Evolutionary conservation across 2,888 invertebrate species (phyloP), one percentile per base, ranked within the genome.

Genomic region (Aromia moschata): DNA sequence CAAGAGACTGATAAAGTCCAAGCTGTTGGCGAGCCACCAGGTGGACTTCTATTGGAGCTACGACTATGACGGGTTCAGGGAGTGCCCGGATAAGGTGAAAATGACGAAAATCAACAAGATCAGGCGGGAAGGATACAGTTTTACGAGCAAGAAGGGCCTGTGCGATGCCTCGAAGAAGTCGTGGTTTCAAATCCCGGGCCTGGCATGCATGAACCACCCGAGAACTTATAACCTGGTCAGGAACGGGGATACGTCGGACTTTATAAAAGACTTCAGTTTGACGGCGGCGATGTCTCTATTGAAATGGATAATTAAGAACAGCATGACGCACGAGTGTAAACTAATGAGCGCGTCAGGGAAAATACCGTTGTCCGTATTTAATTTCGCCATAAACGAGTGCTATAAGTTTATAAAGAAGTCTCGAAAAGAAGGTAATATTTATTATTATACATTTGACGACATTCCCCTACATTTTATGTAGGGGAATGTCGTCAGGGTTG

Each of bases 251-350:
- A 77, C 83, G 38, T 83, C 84, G 52, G 84, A 83, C 16, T 90
- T 90, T 73, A 76, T 85, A 54, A 85, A 85, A 66, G 94, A 95
- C 77, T 96, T 88, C 75, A 87, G 89, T 74, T 82, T 89, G 51
- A 93, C 93, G 1, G 90, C 93, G 1, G 92, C 93, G 65, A 86
- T 90, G 46, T 89, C 89, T 64, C 80, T 94, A 52, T 78, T 95
- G 33, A 89, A 89, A 73, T 90, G 86, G 82, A 81, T 87, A 45
- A 80, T 83, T 1, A 68, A 69, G 37, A 66, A 60, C 12, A 66
- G 59, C 47, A 60, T 58, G 4, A 72, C 66, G 0, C 68, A 64
- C 46, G 72, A 71, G 54, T 64, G 63, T 53, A 81, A 81, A 10
- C 74, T 87, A 10, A 83, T 87, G 69, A 74, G 79, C n/a, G 73